A percentile compares a stretch with the other conserved stretches of the same genome.
Evolutionary conservation across 2,113 vertebrate genomes (phyloP).

Genomic region (Heteronetta atricapilla): DNA sequence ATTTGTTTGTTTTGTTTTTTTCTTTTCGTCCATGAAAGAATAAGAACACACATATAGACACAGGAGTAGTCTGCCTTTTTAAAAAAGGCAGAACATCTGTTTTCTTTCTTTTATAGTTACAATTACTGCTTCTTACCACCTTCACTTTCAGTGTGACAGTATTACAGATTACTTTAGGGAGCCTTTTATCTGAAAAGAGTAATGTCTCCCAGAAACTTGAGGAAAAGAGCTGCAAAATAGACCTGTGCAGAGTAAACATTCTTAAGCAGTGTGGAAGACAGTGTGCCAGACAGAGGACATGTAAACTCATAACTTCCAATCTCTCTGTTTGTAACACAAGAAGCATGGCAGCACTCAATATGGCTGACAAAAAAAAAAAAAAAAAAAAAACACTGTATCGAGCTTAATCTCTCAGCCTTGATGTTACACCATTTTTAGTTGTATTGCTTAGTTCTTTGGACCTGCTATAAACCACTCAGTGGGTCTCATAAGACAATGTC

Average conservation of each 20-base stretch:
- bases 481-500: neutral
- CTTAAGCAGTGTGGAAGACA: neutral
- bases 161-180: neutral
- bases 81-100: accelerated
- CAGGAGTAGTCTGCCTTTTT: neutral
- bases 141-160: neutral
- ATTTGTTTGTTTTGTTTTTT: neutral
- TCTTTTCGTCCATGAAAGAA: neutral
- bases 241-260: neutral
- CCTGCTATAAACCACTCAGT: neutral
- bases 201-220: neutral
- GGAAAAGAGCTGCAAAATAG: neutral
- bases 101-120: neutral
- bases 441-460: neutral
- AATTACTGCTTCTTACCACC: neutral
- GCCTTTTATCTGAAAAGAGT: neutral
- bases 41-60: neutral
- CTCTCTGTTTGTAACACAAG: neutral
- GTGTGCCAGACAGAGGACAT: neutral
- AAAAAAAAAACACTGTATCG: neutral
- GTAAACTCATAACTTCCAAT: neutral
- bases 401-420: neutral
- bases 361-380: neutral
- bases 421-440: neutral
- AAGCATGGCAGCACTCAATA: neutral